Percentiles rank a stretch among this genome's conserved stretches.
Conservation (phyloP, 2,888 invertebrate species). For the Siphonodentalium dalli region DNA sequence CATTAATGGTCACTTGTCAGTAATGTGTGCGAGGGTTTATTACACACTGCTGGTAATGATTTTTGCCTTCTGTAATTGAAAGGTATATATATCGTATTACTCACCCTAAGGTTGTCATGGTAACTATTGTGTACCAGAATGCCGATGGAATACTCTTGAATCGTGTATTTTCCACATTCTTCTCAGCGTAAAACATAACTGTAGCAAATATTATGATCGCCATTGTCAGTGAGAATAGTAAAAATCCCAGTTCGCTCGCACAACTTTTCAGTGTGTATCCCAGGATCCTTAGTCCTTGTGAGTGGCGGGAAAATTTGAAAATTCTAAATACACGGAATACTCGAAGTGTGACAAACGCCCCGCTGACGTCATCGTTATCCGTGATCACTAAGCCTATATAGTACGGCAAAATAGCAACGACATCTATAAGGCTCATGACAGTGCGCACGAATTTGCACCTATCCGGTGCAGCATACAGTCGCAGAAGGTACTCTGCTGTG, state of each 20-base stretch:
- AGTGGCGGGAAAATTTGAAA: conserved; percentile 99
- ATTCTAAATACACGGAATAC: conserved; percentile 99
- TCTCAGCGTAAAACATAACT: conserved; percentile 99
- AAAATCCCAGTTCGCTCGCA: conserved; percentile 98
- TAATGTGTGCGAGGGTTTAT: too few species aligned
- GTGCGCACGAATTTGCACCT: conserved; percentile 96
- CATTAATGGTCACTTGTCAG: too few species aligned
- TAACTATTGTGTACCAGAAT: conserved; percentile 99
- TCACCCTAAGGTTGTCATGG: conserved; percentile 99
- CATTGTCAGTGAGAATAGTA: conserved; percentile 99
- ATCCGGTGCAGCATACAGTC: conserved; percentile 96
- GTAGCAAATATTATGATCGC: conserved; percentile 99
- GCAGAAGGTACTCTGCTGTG: conserved; percentile 93
- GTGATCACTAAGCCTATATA: conserved; percentile 97
- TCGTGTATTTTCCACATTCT: conserved; percentile 94
- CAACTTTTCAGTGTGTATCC: conserved; percentile 99
- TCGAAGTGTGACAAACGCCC: conserved; percentile 97
- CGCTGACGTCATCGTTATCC: conserved; percentile 98
- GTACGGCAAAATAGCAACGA: conserved; percentile 98
- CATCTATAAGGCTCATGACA: conserved; percentile 99
- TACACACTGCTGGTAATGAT: too few species aligned
- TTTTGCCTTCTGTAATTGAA: too few species aligned
- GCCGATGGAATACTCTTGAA: conserved; percentile 99
- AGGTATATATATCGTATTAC: conserved; percentile 69
- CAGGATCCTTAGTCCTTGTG: conserved; percentile 96